Percentiles rank a stretch among this genome's conserved stretches.
phyloP scores from a whole-genome alignment of 2,888 invertebrate species.

The Polyommatus iphigenia region DNA sequence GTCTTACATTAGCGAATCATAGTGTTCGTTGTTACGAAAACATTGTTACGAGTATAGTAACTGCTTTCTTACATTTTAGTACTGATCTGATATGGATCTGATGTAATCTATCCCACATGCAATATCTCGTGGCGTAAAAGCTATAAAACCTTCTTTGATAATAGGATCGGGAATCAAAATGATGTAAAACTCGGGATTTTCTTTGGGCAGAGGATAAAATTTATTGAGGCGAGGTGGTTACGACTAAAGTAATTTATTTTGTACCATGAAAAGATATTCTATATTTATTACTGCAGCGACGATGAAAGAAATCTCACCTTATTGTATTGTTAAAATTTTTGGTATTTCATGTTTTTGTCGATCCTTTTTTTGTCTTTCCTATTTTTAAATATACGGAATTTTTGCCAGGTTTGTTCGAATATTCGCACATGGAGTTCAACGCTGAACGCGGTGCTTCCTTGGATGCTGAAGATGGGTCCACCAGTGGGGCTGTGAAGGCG shows the following conservation, averaged over 20 bases:
- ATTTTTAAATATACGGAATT: too few species aligned
- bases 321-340: too few species aligned
- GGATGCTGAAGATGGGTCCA: constrained; percentile 75
- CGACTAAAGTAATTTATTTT: background rate
- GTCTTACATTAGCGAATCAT: too few species aligned
- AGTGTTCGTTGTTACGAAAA: too few species aligned
- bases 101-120: background rate
- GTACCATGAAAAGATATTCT: background rate
- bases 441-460: constrained; percentile 84
- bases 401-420: constrained; percentile 74
- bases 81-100: background rate
- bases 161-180: constrained; percentile 7
- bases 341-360: too few species aligned
- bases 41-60: too few species aligned
- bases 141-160: constrained; percentile 16
- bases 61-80: too few species aligned
- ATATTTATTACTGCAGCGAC: background rate
- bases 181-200: background rate
- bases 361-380: background rate
- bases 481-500: constrained; percentile 80
- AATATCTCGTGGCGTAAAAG: background rate
- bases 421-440: constrained; percentile 90
- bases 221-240: constrained; percentile 1
- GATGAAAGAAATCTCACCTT: too few species aligned
- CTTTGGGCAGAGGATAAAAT: background rate